Percentiles rank a stretch among this genome's conserved stretches.
Conservation (phyloP, 1,140 invertebrate genomes). For the Acromyrmex charruanus region DNA sequence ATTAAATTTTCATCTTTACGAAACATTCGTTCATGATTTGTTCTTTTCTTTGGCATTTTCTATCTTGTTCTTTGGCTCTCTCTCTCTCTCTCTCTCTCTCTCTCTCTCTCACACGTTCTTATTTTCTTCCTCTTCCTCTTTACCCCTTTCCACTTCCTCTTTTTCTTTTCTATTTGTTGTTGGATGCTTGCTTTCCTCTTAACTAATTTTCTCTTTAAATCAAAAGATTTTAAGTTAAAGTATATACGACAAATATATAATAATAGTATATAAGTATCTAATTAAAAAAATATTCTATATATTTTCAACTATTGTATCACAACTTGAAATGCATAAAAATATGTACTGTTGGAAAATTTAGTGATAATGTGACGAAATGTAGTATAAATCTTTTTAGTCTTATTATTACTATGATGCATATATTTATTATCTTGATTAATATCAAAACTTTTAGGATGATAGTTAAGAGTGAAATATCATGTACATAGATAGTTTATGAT, state of each 20-base stretch:
- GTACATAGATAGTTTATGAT: too few relatives aligned
- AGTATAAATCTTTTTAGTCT: neutral
- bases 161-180: neutral
- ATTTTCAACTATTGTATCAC: neutral
- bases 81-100: too few relatives aligned
- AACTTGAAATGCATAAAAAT: neutral
- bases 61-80: neutral
- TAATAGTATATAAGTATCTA: neutral
- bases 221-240: neutral
- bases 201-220: slow-evolving; percentile 17
- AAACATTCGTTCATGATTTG: neutral
- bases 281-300: neutral
- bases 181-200: neutral
- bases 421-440: neutral
- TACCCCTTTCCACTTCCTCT: neutral
- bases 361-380: too few relatives aligned
- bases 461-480: neutral
- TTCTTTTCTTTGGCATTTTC: slow-evolving; percentile 28
- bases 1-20: neutral
- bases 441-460: neutral
- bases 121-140: neutral
- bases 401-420: neutral
- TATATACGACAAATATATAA: neutral
- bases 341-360: neutral
- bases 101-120: neutral